phyloP scores from a whole-genome alignment of 2,113 vertebrate species.

The Xenotilapia caudafasciata region DNA sequence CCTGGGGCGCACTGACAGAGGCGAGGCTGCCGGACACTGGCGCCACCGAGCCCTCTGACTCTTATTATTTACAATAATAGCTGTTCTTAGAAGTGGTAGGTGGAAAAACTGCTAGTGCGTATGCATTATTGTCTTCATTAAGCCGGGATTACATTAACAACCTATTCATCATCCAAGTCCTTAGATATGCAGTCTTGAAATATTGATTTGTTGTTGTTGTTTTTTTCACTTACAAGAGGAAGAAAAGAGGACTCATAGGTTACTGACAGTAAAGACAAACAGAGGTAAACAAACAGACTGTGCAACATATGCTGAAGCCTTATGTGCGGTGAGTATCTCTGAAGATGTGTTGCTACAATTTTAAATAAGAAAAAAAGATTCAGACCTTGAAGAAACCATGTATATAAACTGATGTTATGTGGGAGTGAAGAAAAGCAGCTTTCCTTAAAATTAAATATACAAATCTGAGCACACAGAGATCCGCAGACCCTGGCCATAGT shows the following conservation, averaged over 20 bases:
- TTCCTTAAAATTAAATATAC: neutral
- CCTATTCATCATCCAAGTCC: neutral
- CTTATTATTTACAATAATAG: neutral
- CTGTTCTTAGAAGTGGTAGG: neutral
- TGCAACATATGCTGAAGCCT: neutral
- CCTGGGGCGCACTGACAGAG: neutral
- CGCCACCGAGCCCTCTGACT: neutral
- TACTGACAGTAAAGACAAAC: neutral
- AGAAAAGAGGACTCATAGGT: neutral
- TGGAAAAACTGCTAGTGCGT: neutral
- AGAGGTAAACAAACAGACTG: constrained; percentile 1
- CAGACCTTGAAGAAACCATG: constrained; percentile 1
- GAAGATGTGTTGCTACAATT: constrained; percentile 25
- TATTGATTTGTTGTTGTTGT: neutral
- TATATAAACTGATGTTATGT: neutral
- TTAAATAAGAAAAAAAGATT: neutral
- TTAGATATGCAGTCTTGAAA: neutral
- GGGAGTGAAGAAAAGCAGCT: neutral
- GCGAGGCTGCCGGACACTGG: neutral
- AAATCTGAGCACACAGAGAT: neutral
- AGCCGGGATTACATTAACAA: neutral
- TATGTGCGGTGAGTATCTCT: constrained; percentile 46
- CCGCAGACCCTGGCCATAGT: neutral
- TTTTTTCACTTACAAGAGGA: neutral
- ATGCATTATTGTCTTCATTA: neutral